Evolutionary conservation across 2,888 invertebrate species (phyloP).

Genomic region (Limnephilus marmoratus): DNA sequence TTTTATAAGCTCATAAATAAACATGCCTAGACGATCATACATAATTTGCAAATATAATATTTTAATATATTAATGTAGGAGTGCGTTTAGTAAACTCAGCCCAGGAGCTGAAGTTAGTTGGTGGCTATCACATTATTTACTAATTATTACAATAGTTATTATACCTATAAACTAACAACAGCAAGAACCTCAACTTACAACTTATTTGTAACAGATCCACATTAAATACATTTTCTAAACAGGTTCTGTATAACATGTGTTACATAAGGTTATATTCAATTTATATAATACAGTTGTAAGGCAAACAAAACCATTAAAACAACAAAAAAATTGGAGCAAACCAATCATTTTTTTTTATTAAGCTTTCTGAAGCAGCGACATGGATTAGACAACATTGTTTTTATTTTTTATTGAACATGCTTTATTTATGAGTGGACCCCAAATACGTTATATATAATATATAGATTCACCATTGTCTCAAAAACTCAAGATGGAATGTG

Average conservation of each 20-base stretch:
- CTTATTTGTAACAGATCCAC: not conserved
- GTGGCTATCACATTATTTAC: conserved; percentile 22
- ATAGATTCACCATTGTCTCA: no score
- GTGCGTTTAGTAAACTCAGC: not conserved
- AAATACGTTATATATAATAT: no score
- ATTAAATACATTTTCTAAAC: not conserved
- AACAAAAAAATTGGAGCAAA: not conserved
- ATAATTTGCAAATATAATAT: not conserved
- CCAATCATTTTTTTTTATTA: not conserved
- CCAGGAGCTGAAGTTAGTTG: not conserved
- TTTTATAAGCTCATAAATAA: conserved; percentile 15
- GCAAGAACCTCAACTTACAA: conserved; percentile 2
- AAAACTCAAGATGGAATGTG: no score
- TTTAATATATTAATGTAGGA: not conserved
- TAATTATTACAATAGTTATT: conserved; percentile 9
- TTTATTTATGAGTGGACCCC: not conserved
- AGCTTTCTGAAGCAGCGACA: not conserved
- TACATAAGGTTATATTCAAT: not conserved
- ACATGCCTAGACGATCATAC: not conserved
- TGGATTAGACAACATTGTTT: not conserved
- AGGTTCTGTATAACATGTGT: not conserved
- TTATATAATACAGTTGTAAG: not conserved
- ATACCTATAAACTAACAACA: not conserved
- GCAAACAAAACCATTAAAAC: not conserved
- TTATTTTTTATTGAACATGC: not conserved